These are phyloP conservation scores for Picus viridis DNA, from an alignment of 2,797 vertebrate species.

Conservation along the genomic window DNA sequence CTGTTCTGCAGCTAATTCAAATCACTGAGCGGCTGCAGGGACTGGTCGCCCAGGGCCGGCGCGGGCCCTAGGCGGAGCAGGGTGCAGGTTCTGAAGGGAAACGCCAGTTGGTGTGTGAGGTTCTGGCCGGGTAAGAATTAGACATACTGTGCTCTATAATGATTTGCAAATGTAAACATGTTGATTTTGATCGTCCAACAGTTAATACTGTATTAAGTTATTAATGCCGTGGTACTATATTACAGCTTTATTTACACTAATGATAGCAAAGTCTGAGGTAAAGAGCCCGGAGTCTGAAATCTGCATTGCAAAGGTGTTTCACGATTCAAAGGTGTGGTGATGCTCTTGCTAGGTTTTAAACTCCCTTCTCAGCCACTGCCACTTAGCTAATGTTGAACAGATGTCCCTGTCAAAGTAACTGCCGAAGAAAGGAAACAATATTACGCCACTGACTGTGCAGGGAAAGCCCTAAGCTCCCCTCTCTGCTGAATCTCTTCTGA, in stretches of 20 bases:
- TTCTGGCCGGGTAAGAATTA: neutral
- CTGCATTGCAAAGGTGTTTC: neutral
- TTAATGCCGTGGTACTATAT: neutral
- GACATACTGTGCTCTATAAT: neutral
- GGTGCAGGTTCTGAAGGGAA: neutral
- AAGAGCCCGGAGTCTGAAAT: neutral
- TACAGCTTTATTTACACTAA: neutral
- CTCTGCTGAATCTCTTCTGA: neutral
- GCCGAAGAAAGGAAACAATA: neutral
- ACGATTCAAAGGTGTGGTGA: neutral
- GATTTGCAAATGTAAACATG: neutral
- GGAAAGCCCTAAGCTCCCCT: neutral
- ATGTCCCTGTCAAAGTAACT: neutral
- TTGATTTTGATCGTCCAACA: neutral
- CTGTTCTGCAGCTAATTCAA: neutral
- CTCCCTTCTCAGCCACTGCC: neutral
- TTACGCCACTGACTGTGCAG: neutral
- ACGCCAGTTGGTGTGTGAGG: neutral
- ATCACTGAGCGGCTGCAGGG: rapidly evolving
- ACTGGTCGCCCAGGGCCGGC: neutral
- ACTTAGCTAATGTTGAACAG: neutral
- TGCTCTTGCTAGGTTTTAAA: neutral
- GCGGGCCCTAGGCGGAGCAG: rapidly evolving
- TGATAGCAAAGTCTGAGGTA: neutral
- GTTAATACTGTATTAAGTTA: neutral